A percentile compares a stretch with the other conserved stretches of the same genome.
Conservation (phyloP, 2,888 invertebrate species). For the Pardosa pseudoannulata region DNA sequence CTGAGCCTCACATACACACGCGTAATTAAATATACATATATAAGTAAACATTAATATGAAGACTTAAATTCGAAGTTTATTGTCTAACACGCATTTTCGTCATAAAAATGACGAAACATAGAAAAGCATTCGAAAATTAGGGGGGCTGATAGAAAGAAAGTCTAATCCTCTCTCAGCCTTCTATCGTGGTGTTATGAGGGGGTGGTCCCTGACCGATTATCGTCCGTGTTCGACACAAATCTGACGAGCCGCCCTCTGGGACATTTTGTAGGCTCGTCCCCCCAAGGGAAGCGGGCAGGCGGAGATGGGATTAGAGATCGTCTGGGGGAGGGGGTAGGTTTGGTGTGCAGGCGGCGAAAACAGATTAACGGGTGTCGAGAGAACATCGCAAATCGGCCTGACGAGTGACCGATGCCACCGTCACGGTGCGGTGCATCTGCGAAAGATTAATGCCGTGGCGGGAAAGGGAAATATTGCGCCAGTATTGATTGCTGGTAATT, state of each 20-base stretch:
- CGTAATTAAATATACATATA: too few species aligned
- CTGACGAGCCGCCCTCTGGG: neutral
- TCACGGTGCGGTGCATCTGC: neutral
- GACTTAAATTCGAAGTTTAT: too few species aligned
- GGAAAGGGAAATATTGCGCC: neutral
- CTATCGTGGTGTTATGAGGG: too few species aligned
- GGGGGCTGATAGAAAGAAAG: too few species aligned
- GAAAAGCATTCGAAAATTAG: too few species aligned
- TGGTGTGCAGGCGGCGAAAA: conserved; percentile 12
- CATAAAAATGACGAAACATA: too few species aligned
- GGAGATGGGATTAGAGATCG: conserved; percentile 7
- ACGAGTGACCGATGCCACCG: conserved; percentile 19
- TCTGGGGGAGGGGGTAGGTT: neutral
- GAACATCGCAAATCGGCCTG: neutral
- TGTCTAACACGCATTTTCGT: too few species aligned
- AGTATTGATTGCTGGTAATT: conserved; percentile 10
- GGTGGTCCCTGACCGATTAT: too few species aligned
- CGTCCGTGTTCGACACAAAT: conserved; percentile 4
- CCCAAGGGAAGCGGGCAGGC: neutral
- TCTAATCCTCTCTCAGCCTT: too few species aligned
- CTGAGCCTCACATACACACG: too few species aligned
- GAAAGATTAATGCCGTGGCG: neutral
- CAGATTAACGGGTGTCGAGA: conserved; percentile 10
- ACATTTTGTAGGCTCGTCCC: neutral
- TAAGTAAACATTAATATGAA: too few species aligned